Conservation (phyloP, 2,888 invertebrate genomes). For the Hydroisotoma schaefferi region DNA sequence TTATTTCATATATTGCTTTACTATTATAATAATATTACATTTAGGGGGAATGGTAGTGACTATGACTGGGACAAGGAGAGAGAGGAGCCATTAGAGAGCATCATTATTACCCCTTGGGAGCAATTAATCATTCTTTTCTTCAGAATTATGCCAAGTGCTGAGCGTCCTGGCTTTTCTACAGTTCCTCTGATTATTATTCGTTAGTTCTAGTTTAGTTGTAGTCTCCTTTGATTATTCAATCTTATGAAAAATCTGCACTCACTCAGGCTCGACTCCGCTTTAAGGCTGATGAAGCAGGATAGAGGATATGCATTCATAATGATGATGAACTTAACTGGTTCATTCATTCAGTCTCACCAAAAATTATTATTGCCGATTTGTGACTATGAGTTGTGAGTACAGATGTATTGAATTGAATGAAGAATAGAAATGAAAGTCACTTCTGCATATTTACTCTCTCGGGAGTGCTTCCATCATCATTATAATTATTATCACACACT, state of each 20-base stretch:
- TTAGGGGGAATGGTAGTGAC: neutral
- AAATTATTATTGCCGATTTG: neutral
- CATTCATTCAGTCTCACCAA: neutral
- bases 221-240: conserved; percentile 5
- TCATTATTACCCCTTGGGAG: conserved; percentile 2
- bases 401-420: no score
- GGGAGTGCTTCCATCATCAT: neutral
- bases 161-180: neutral
- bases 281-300: no score
- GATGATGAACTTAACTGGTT: neutral
- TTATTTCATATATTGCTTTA: no score
- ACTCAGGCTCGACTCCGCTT: no score
- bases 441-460: no score
- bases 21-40: no score
- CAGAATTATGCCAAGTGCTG: conserved; percentile 5
- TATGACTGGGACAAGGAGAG: neutral
- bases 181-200: neutral
- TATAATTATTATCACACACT: neutral
- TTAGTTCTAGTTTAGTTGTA: no score
- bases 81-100: neutral
- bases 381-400: no score
- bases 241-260: no score
- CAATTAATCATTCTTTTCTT: conserved; percentile 5
- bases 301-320: no score
- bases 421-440: no score